These are phyloP conservation scores for Avahi laniger DNA, from an alignment of 2,797 vertebrate genomes.

Conservation along the genomic window DNA sequence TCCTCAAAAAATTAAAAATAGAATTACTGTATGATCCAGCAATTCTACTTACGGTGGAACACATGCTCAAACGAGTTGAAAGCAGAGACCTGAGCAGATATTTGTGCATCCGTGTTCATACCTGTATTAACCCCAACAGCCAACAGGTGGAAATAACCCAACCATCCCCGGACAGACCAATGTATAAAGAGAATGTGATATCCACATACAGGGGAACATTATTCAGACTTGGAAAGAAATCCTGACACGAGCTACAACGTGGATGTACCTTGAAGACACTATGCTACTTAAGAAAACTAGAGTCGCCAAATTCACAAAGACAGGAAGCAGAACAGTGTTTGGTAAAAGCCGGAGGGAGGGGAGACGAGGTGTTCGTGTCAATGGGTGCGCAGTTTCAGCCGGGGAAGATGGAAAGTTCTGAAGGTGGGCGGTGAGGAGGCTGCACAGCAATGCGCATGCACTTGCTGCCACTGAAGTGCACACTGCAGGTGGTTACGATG, in stretches of 20 bases:
- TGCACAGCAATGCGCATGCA: rapidly evolving
- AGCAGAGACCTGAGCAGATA: rapidly evolving
- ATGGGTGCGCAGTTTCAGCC: neutral
- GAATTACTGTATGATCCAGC: rapidly evolving
- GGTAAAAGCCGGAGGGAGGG: rapidly evolving
- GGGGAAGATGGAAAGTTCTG: too few species aligned
- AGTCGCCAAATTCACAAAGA: rapidly evolving
- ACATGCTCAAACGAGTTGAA: rapidly evolving
- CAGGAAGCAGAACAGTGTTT: rapidly evolving
- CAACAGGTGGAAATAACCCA: neutral
- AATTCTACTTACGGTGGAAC: rapidly evolving
- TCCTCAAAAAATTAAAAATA: neutral
- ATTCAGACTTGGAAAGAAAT: neutral
- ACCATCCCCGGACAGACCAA: rapidly evolving
- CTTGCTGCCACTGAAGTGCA: rapidly evolving
- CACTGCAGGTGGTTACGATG: neutral
- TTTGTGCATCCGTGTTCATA: rapidly evolving
- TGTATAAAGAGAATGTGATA: rapidly evolving
- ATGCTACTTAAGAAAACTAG: rapidly evolving
- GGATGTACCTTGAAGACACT: rapidly evolving
- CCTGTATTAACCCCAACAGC: rapidly evolving
- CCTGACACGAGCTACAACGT: rapidly evolving
- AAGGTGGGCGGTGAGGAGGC: rapidly evolving
- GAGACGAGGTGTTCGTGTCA: rapidly evolving
- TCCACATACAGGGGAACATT: rapidly evolving